Evolutionary conservation across 1,140 invertebrate species (phyloP), one percentile per base, ranked within the genome.

Genomic region (Ceratosolen fusciceps): DNA sequence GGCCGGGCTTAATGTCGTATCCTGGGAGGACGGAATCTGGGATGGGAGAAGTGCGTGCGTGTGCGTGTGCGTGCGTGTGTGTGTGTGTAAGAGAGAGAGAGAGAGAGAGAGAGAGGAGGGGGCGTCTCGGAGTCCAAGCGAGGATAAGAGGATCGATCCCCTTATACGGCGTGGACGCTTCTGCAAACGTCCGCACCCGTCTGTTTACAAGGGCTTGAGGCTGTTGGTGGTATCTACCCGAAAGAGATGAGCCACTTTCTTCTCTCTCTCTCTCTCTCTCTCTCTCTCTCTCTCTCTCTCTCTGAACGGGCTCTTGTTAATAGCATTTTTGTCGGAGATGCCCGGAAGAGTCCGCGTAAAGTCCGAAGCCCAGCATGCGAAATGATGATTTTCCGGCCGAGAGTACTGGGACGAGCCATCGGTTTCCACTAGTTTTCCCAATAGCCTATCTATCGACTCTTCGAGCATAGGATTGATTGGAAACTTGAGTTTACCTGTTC

Each of bases 401-500:
- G 43, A 24, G 21, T 68, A 72, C 26, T 14, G 19, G 4, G 34
- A 1, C 26, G 26, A 74, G 65, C 65, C 39, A 75, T 75, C 39
- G 60, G 37, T 65, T 37, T 75, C 34, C 65, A 74, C 58, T 52
- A 74, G n/a, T n/a, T n/a, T n/a, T n/a, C n/a, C n/a, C n/a, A n/a
- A n/a, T n/a, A n/a, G n/a, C n/a, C n/a, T n/a, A n/a, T n/a, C n/a
- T n/a, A n/a, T n/a, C n/a, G n/a, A n/a, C n/a, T n/a, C n/a, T n/a
- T n/a, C n/a, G n/a, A n/a, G n/a, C n/a, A n/a, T n/a, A n/a, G n/a
- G n/a, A n/a, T n/a, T n/a, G n/a, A n/a, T n/a, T n/a, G n/a, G n/a
- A n/a, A n/a, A n/a, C n/a, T n/a, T n/a, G n/a, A n/a, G n/a, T n/a
- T n/a, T n/a, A n/a, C n/a, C n/a, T n/a, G n/a, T n/a, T n/a, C n/a